phyloP scores from a whole-genome alignment of 2,888 invertebrate species.

The Drosophila rubida region DNA sequence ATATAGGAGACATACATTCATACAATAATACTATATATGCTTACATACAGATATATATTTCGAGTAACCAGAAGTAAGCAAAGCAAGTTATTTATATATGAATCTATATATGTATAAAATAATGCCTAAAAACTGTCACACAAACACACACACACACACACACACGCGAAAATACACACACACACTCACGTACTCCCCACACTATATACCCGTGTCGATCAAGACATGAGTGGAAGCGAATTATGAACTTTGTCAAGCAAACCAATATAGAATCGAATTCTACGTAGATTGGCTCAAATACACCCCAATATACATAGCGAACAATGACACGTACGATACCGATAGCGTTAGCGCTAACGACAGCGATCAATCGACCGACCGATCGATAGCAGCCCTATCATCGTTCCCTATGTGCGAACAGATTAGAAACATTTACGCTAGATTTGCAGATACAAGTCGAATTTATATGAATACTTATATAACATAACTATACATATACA shows the following conservation, averaged over 20 bases:
- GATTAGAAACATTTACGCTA: conserved; percentile 69
- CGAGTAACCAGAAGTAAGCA: conserved; percentile 55
- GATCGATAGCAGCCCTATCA: conserved; percentile 13
- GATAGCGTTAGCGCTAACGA: conserved; percentile 2
- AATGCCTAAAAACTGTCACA: conserved; percentile 34
- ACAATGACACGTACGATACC: conserved; percentile 9
- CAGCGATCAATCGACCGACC: conserved; percentile 1
- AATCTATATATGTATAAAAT: conserved; percentile 59
- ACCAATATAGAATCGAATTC: conserved; percentile 43
- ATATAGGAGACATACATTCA: conserved; percentile 38
- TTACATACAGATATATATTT: conserved; percentile 58
- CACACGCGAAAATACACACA: conserved; percentile 13
- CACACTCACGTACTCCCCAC: conserved; percentile 3
- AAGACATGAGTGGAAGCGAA: conserved; percentile 32
- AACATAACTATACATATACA: conserved; percentile 34
- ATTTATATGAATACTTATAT: conserved; percentile 72
- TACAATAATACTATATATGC: conserved; percentile 38
- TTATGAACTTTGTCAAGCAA: conserved; percentile 54
- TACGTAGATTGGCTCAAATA: conserved; percentile 43
- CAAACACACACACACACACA: conserved; percentile 21
- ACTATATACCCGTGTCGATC: not conserved
- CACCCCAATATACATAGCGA: conserved; percentile 10
- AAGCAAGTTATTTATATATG: conserved; percentile 76
- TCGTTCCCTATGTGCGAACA: conserved; percentile 15
- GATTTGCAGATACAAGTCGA: conserved; percentile 80